Base-by-base conservation (phyloP, 2,797 vertebrate species). In the Aselliscus stoliczkanus region DNA sequence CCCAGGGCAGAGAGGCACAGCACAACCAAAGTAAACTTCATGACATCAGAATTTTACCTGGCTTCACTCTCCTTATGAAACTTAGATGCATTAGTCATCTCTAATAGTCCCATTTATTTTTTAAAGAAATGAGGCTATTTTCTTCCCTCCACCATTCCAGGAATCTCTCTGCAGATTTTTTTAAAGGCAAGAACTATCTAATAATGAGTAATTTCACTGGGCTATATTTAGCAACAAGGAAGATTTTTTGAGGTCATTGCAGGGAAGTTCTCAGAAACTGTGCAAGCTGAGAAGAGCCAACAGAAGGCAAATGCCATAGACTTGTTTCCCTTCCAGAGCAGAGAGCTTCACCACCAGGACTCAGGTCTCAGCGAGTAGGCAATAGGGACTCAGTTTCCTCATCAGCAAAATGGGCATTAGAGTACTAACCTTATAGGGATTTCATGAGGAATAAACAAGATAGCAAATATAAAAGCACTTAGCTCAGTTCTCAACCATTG, bases 151-250 rank as follows among this genome's bases (percentile, higher is more conserved):
- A 69, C 70, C 80, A 77, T 97, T 97, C 94, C 90, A 97, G 88
- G 92, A 97, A 97, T 95, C 84, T 94, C 88, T 91, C 93, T 90
- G 39, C 76, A 91, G 93, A 94, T 76, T 89, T 96, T 90, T 95
- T 93, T 92, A 97, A 97, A 97, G 77, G 60, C 56, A 94, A 96
- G 80, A 93, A 65, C 88, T 89, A 92, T 92, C 92, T 95, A 97
- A 94, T 92, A 97, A 89, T 95, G 79, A 96, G 62, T 95, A 93
- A 94, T 96, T 89, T 95, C 70, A 64, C 84, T 89, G 31, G 29
- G 58, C 67, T 97, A 96, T 88, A 87, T 85, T 98, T 97, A 96
- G 92, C 52, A 69, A 42, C 67, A 89, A 79, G 83, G 21, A 94
- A 94, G 80, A 8, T 58, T 94, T 88, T 88, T 96, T 96, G 95